Evolutionary conservation across 92 coral and sea anemone genomes (phyloP), one percentile per base, ranked within the genome.

Genomic region (Scolanthus callimorphus): DNA sequence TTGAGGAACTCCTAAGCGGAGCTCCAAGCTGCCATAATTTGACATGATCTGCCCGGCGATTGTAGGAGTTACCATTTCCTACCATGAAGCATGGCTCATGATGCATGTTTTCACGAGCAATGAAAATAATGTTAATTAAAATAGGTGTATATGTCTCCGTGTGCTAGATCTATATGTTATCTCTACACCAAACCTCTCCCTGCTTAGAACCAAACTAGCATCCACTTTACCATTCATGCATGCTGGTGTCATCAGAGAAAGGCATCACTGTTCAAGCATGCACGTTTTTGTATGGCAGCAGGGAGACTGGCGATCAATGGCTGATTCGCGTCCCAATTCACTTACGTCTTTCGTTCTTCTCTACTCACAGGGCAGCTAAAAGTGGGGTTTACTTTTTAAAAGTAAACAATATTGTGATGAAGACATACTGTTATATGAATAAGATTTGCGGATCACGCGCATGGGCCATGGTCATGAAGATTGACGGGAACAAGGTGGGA

Each of bases 381-480:
- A 62, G 30, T 2, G 69, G 69, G 23, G 57, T 55, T 2, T 62
- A 62, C 17, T 62, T n/a, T 25, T 44, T 62, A 27, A 49, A 62
- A 17, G 41, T 44, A 11, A 30, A 8, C 1, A 13, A 34, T 15
- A 34, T 6, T 6, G 15, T 6, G 41, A 34, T 67, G 0, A 43
- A 59, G 0, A 68, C 65, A 4, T 79, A 63, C 44, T 79, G 85
- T 39, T 68, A 73, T 63, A 73, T 79, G 85, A 62, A 76, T 23
- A 54, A 62, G 51, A 58, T 79, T 2, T 73, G 85, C 59, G 85
- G 85, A 1, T 63, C 65, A 37, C 75, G 81, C 12, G 85, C 81
- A 17, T 79, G 85, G 85, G 65, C 85, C 15, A 61, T 79, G 25
- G 70, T 48, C 30, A 73, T 79, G 85, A 79, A 73, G 51, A 73